Evolutionary conservation across 1,140 invertebrate species (phyloP), one percentile per base, ranked within the genome.

Genomic region (Apocrypta bakeri): DNA sequence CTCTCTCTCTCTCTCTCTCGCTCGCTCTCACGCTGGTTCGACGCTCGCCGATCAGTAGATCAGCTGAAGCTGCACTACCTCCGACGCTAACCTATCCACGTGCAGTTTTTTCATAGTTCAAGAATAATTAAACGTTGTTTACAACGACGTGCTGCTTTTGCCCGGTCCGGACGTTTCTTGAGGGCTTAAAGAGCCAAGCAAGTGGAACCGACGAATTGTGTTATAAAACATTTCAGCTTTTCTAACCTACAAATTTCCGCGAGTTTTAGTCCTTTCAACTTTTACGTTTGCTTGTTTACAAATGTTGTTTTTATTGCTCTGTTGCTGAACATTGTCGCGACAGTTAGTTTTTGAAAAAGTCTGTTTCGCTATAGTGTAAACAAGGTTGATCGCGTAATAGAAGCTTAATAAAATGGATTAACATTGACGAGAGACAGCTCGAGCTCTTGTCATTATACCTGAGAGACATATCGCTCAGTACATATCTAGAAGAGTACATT

Each of bases 151-250:
- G 2, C 48, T n/a, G 48, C 14, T 56, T 21, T 21, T n/a, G 6
- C 48, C 3, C 48, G 48, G 7, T 56, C 48, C 48, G 21, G 48
- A 21, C 7, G 48, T 56, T 7, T 6, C 17, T 7, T 6, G 21
- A n/a, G 48, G 17, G 21, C 3, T 7, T 6, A 21, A 56, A 1
- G 3, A 6, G 17, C 48, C 48, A 0, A n/a, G 48, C 48, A 21
- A 56, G 48, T 21, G 48, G 21, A 56, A 21, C 17, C 48, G n/a
- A 21, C 48, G 48, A 56, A 17, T 56, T 56, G 48, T 56, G 48
- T 56, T 56, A 56, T n/a, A 56, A 56, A 56, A 56, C 48, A n/a
- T 56, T 56, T 56, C 48, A 56, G n/a, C 48, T 56, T 56, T 37
- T 56, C 48, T 56, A 56, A 56, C 48, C 48, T 56, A n/a, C n/a